A percentile compares a stretch with the other conserved stretches of the same genome.
Evolutionary conservation across 2,797 vertebrate genomes (phyloP).

Genomic region (Chelmon rostratus): DNA sequence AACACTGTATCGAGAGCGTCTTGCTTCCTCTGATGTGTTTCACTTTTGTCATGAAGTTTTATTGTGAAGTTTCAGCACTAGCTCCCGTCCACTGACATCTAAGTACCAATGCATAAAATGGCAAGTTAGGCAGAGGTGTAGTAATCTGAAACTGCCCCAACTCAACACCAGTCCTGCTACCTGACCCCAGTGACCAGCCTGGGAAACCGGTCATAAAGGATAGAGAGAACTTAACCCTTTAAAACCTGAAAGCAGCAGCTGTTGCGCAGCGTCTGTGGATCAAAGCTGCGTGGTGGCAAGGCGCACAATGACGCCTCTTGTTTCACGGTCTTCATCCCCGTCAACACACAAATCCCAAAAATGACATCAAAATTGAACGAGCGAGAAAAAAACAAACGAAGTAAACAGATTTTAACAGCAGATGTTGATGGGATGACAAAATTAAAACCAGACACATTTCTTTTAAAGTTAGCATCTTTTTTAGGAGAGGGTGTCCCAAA

Average conservation of each 20-base stretch:
- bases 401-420: conserved; percentile 42
- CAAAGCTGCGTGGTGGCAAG: conserved; percentile 37
- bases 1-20: too few species aligned
- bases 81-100: neutral
- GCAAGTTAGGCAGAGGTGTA: neutral
- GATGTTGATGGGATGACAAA: conserved; percentile 16
- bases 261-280: conserved; percentile 29
- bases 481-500: neutral
- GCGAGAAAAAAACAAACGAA: conserved; percentile 30
- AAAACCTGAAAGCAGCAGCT: conserved; percentile 34
- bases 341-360: conserved; percentile 25
- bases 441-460: conserved; percentile 22
- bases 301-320: conserved; percentile 46
- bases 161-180: neutral
- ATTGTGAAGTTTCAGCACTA: neutral
- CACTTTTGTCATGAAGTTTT: neutral
- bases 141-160: neutral
- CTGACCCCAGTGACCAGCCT: neutral
- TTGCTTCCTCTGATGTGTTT: too few species aligned
- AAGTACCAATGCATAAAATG: neutral
- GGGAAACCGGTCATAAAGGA: conserved; percentile 3
- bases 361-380: conserved; percentile 39
- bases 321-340: conserved; percentile 39
- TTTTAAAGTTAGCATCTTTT: neutral
- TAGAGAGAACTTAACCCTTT: neutral